A percentile compares a stretch with the other conserved stretches of the same genome.
These are phyloP conservation scores for Blastobasis adustella DNA, from an alignment of 2,888 invertebrate genomes.

Conservation along the genomic window DNA sequence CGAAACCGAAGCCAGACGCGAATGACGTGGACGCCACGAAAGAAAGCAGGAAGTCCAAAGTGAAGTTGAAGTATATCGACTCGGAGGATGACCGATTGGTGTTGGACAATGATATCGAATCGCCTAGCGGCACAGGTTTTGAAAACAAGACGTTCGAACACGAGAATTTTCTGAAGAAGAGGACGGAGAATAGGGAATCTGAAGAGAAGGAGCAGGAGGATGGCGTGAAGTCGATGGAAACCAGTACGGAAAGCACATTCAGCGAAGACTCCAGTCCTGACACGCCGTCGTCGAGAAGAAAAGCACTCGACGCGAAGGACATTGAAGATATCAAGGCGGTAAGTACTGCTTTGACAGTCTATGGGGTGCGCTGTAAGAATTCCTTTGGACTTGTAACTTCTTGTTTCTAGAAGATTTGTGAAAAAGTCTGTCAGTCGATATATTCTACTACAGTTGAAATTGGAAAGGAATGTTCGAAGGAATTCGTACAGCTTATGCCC, in stretches of 20 bases:
- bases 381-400: no score
- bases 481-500: no score
- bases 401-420: no score
- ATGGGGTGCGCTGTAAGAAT: background rate
- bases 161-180: slow-evolving; percentile 61
- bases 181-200: slow-evolving; percentile 53
- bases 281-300: slow-evolving; percentile 51
- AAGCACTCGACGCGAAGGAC: slow-evolving; percentile 45
- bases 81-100: slow-evolving; percentile 45
- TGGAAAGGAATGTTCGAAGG: no score
- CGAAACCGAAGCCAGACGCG: slow-evolving; percentile 23
- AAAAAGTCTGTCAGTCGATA: no score
- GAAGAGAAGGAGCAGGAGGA: slow-evolving; percentile 42
- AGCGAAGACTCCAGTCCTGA: slow-evolving; percentile 62
- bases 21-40: slow-evolving; percentile 24
- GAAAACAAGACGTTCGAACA: slow-evolving; percentile 67
- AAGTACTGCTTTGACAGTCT: slow-evolving; percentile 28
- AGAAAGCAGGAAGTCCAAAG: slow-evolving; percentile 34
- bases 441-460: no score
- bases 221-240: slow-evolving; percentile 60
- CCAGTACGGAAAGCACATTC: slow-evolving; percentile 60
- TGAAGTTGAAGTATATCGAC: slow-evolving; percentile 54
- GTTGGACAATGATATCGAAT: slow-evolving; percentile 61
- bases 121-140: slow-evolving; percentile 64
- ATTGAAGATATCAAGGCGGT: slow-evolving; percentile 57